A percentile compares a stretch with the other conserved stretches of the same genome.
phyloP scores from a whole-genome alignment of 2,797 vertebrate species.

The Gouania willdenowi region DNA sequence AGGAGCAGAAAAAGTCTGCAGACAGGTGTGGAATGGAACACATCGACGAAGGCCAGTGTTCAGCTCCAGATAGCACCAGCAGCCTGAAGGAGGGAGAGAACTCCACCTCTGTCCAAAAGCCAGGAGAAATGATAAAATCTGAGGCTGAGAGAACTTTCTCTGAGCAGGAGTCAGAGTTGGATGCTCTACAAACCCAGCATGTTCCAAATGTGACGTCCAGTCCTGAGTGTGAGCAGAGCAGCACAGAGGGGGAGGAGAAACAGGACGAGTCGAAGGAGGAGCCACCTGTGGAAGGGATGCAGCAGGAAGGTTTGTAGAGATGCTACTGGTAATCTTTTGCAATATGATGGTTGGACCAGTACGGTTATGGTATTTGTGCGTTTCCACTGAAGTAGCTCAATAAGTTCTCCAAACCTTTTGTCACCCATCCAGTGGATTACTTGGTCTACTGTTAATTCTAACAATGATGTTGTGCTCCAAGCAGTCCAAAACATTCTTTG shows the following conservation, averaged over 20 bases:
- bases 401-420: too few species aligned
- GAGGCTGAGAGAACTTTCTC: conserved; percentile 20
- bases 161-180: conserved; percentile 21
- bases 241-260: conserved; percentile 72
- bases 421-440: too few species aligned
- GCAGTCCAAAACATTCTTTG: too few species aligned
- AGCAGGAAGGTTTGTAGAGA: conserved; percentile 76
- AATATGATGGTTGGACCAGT: too few species aligned
- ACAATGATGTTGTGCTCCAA: too few species aligned
- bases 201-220: not conserved
- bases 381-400: too few species aligned
- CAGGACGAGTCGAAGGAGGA: conserved; percentile 82
- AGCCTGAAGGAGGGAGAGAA: conserved; percentile 9
- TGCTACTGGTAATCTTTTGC: too few species aligned
- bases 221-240: conserved; percentile 2
- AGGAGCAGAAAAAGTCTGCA: conserved; percentile 19
- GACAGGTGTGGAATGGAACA: conserved; percentile 16
- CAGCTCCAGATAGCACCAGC: conserved; percentile 9
- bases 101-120: conserved; percentile 11
- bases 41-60: conserved; percentile 9
- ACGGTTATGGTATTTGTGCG: too few species aligned
- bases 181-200: conserved; percentile 17
- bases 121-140: conserved; percentile 14
- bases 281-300: conserved; percentile 66
- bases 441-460: too few species aligned